Conservation (phyloP, 1,140 invertebrate species). For the Papilio dardanus region DNA sequence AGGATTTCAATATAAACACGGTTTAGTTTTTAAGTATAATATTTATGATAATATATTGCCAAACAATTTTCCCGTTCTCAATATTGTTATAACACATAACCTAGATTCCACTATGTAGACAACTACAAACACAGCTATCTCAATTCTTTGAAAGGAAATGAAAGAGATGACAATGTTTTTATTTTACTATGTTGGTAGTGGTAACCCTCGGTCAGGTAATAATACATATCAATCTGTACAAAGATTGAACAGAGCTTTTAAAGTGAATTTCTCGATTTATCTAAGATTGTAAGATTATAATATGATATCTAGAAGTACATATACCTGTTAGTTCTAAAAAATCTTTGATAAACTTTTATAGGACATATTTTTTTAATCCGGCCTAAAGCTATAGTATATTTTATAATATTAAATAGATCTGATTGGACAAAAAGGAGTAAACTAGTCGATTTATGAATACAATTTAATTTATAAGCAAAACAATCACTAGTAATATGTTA, state of each 20-base stretch:
- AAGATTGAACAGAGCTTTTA: slow-evolving; percentile 59
- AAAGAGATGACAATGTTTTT: neutral
- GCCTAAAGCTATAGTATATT: neutral
- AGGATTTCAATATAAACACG: no score
- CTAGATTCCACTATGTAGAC: neutral
- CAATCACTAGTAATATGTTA: neutral
- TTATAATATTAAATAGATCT: neutral
- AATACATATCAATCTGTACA: slow-evolving; percentile 64
- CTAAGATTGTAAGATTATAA: slow-evolving; percentile 27
- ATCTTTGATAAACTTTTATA: neutral
- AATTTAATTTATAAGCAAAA: no score
- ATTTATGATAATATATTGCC: no score
- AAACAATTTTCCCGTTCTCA: neutral
- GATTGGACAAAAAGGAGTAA: neutral
- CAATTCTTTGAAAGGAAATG: neutral
- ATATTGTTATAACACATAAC: neutral
- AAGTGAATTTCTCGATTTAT: slow-evolving; percentile 10
- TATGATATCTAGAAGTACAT: slow-evolving; percentile 15
- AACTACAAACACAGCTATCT: neutral
- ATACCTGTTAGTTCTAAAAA: neutral
- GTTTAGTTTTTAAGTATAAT: no score
- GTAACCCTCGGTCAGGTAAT: slow-evolving; percentile 27
- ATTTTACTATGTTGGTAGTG: neutral
- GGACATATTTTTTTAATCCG: neutral
- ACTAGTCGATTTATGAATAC: no score